Percentiles rank a stretch among this genome's conserved stretches.
Conservation (phyloP, 2,888 invertebrate genomes). For the Lepidonotus clava region DNA sequence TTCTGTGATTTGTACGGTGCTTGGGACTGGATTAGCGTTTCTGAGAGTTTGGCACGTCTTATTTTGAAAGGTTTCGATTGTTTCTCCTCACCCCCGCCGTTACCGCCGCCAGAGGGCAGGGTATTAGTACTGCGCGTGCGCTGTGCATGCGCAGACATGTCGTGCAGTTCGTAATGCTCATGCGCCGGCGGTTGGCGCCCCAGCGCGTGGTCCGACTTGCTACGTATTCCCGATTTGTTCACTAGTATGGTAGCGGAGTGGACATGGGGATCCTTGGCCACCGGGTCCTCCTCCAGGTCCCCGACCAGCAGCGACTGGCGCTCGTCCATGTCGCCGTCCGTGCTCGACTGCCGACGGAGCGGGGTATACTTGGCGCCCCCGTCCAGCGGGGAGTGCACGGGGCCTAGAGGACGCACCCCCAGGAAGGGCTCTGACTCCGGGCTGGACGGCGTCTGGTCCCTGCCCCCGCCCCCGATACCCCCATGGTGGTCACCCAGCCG, state of each 20-base stretch:
- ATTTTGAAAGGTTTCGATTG: neutral
- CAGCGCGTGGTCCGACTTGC: constrained; percentile 27
- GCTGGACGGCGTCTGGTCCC: neutral
- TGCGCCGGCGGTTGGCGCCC: neutral
- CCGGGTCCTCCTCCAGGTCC: neutral
- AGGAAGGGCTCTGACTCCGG: constrained; percentile 30
- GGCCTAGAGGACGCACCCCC: neutral
- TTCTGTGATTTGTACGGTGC: neutral
- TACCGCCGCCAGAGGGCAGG: constrained; percentile 24
- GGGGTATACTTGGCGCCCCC: neutral
- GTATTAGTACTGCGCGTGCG: neutral
- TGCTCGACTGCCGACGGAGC: constrained; percentile 36
- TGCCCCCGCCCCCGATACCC: neutral
- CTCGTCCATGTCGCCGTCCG: constrained; percentile 47
- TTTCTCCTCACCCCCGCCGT: neutral
- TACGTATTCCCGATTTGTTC: constrained; percentile 25
- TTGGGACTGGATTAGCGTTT: neutral
- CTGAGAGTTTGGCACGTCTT: neutral
- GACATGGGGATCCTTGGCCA: neutral
- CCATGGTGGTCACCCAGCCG: neutral
- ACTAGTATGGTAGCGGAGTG: constrained; percentile 11
- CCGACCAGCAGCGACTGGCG: constrained; percentile 45
- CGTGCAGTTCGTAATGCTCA: constrained; percentile 31
- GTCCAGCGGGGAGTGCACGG: neutral
- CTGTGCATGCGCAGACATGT: constrained; percentile 14